Evolutionary conservation across 2,113 vertebrate species (phyloP), one percentile per base, ranked within the genome.

Genomic region (Nerophis lumbriciformis): DNA sequence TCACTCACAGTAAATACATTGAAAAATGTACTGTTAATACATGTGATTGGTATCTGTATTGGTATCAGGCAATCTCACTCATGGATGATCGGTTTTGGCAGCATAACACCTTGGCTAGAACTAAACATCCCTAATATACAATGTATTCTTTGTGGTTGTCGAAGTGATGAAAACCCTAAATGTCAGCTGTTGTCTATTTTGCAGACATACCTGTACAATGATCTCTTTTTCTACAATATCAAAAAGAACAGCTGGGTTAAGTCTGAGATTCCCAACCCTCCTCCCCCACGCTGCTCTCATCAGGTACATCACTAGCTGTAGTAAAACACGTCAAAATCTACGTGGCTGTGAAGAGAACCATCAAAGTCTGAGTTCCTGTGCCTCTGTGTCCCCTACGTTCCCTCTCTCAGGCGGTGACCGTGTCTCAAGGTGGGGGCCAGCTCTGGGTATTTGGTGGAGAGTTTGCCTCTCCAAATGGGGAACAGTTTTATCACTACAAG

Each of bases 371-470:
- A 54, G 19, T 11, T 9, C 0, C 5, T 10, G 6, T 56, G 51
- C 21, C 5, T 6, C 19, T 15, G 53, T 16, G 38, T 48, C 19
- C 12, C 16, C n/a, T 6, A 2, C 5, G 3, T 36, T 11, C 39
- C 5, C 58, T 45, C 57, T 28, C 6, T 49, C 83, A 99, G 97
- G 94, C 94, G 0, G 94, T 93, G 47, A 87, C 92, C 45, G 94
- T 98, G 7, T 88, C 95, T 35, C 93, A 97, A 61, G 91, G 88
- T 0, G 95, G 95, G 0, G 95, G 97, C 5, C 96, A 98, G 87
- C 89, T 98, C 38, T 99, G 97, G 96, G 53, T 98, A n/a, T 98
- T 97, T 5, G 96, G 97, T 0, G 97, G 97, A 2, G 97, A 99
- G 84, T 98, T 98, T 83, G 94, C 94, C 0, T 97, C 96, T 56